phyloP scores from a whole-genome alignment of 2,888 invertebrate species.

The Gandaritis pyraliata region DNA sequence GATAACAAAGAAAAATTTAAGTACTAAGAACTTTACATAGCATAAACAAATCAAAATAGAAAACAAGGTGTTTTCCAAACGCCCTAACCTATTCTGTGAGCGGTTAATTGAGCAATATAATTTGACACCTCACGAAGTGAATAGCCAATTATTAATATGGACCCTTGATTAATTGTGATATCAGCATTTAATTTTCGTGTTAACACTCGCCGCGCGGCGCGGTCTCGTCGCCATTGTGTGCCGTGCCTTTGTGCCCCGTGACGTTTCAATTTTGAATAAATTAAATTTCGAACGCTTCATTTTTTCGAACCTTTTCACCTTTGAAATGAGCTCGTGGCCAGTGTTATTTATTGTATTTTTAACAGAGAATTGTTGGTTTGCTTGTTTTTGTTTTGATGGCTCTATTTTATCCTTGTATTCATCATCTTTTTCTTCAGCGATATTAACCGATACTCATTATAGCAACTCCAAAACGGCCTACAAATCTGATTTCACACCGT shows the following conservation, averaged over 20 bases:
- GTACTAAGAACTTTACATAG: neutral
- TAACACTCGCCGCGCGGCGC: slow-evolving; percentile 73
- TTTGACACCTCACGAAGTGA: slow-evolving; percentile 83
- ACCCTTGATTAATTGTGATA: slow-evolving; percentile 84
- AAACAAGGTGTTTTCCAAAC: slow-evolving; percentile 59
- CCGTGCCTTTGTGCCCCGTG: slow-evolving; percentile 78
- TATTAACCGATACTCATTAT: too few species aligned
- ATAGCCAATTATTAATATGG: slow-evolving; percentile 84
- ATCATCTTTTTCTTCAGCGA: too few species aligned
- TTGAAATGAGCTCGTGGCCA: slow-evolving; percentile 75
- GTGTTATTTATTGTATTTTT: slow-evolving; percentile 77
- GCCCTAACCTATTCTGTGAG: slow-evolving; percentile 77
- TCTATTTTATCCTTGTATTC: slow-evolving; percentile 28
- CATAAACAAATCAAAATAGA: slow-evolving; percentile 40
- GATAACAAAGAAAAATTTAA: too few species aligned
- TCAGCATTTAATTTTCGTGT: slow-evolving; percentile 85
- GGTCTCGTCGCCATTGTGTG: slow-evolving; percentile 70
- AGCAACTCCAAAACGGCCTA: too few species aligned
- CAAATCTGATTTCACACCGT: neutral
- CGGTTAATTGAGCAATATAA: slow-evolving; percentile 83
- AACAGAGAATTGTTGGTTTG: slow-evolving; percentile 63
- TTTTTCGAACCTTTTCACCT: slow-evolving; percentile 71
- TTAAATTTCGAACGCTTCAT: slow-evolving; percentile 84
- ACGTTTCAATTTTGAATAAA: slow-evolving; percentile 85
- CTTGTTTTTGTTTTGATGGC: slow-evolving; percentile 59